phyloP scores from a whole-genome alignment of 2,113 vertebrate species.

The Sterna hirundo region DNA sequence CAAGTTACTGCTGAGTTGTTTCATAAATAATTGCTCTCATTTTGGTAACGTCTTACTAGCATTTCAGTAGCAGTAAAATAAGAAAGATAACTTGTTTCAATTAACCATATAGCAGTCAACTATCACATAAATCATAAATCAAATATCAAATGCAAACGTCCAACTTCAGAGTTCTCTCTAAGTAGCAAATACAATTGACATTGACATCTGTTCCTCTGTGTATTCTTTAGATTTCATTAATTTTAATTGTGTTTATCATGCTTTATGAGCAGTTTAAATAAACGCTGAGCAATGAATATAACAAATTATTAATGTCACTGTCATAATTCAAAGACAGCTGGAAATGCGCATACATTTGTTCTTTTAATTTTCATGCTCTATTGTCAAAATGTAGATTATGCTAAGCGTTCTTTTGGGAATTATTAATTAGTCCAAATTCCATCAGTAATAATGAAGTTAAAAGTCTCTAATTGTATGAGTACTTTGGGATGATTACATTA shows the following conservation, averaged over 20 bases:
- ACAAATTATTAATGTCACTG: constrained; percentile 34
- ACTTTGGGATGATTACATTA: background rate
- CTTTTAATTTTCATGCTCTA: constrained; percentile 32
- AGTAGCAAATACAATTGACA: background rate
- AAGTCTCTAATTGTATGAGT: constrained; percentile 4
- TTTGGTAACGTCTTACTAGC: background rate
- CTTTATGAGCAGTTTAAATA: constrained; percentile 33
- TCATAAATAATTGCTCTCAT: background rate
- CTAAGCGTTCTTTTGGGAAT: constrained; percentile 4
- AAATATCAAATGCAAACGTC: background rate
- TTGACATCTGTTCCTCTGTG: background rate
- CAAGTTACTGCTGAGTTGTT: background rate
- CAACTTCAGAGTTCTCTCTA: background rate
- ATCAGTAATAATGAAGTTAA: constrained; percentile 16
- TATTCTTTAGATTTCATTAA: constrained; percentile 42
- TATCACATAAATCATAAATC: background rate
- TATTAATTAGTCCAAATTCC: constrained; percentile 12
- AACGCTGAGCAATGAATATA: constrained; percentile 21
- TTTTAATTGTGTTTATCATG: constrained; percentile 56
- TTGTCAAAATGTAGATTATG: constrained; percentile 45
- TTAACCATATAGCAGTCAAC: background rate
- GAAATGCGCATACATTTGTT: background rate
- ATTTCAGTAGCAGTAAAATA: background rate
- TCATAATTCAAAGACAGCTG: constrained; percentile 32
- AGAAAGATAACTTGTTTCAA: background rate